Evolutionary conservation across 2,888 invertebrate genomes (phyloP).

Genomic region (Drosophila longiperda): DNA sequence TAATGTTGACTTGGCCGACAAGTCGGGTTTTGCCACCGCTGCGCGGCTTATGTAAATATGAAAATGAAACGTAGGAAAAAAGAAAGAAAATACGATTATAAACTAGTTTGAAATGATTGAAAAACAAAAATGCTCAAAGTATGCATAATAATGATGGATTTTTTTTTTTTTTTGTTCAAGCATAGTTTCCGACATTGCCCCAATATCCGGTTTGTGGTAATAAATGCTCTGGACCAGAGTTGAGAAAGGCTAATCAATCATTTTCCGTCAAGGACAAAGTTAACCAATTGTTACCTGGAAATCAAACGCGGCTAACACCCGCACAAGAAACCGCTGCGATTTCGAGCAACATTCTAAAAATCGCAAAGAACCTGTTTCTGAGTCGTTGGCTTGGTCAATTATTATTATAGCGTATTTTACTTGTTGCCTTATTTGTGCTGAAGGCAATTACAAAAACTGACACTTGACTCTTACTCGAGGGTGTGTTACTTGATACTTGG

Average conservation of each 20-base stretch:
- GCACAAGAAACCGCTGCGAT: conserved; percentile 33
- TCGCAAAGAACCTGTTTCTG: conserved; percentile 60
- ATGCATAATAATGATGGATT: conserved; percentile 6
- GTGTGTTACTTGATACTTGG: conserved; percentile 45
- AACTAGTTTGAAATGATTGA: conserved; percentile 42
- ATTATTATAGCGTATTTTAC: conserved; percentile 7
- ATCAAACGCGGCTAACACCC: conserved; percentile 46
- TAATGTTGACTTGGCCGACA: conserved; percentile 25
- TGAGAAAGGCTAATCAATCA: conserved; percentile 55
- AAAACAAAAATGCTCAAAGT: conserved; percentile 5
- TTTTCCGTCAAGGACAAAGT: conserved; percentile 46
- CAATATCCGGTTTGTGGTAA: conserved; percentile 64
- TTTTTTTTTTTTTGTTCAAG: conserved; percentile 12
- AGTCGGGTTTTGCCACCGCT: conserved; percentile 9
- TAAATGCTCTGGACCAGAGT: neutral
- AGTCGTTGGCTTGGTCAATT: conserved; percentile 60
- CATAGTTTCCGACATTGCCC: conserved; percentile 38
- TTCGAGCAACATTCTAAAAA: conserved; percentile 65
- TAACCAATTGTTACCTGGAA: conserved; percentile 41
- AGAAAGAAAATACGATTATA: conserved; percentile 22
- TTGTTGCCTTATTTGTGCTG: conserved; percentile 60
- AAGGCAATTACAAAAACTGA: conserved; percentile 43
- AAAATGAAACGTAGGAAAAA: conserved; percentile 2
- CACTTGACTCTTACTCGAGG: conserved; percentile 52
- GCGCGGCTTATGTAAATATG: conserved; percentile 34